Percentiles rank a stretch among this genome's conserved stretches.
Conservation (phyloP, 2,888 invertebrate genomes). For the Parasteatoda lunata region DNA sequence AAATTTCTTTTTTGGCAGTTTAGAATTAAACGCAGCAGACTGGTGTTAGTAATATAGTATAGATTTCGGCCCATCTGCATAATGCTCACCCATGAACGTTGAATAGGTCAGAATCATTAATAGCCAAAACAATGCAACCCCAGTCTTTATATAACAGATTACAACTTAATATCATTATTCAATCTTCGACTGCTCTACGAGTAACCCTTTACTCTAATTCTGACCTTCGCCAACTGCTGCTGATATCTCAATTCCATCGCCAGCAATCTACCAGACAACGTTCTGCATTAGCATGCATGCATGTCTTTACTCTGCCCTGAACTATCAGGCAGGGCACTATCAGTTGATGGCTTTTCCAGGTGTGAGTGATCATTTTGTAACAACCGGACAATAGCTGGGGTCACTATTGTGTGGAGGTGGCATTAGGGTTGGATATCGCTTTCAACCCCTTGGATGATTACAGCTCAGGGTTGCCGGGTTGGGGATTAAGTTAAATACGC, state of each 20-base stretch:
- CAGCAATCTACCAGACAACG: neutral
- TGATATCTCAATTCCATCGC: conserved; percentile 6
- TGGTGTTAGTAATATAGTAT: no score
- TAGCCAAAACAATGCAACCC: no score
- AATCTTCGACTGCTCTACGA: neutral
- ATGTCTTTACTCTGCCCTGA: conserved; percentile 15
- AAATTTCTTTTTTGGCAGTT: no score
- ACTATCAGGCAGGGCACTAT: conserved; percentile 25
- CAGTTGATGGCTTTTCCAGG: conserved; percentile 55
- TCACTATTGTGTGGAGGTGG: conserved; percentile 20
- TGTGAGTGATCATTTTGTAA: conserved; percentile 62
- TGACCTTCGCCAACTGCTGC: neutral
- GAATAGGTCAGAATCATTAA: no score
- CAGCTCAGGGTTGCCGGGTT: neutral
- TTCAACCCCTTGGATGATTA: conserved; percentile 26
- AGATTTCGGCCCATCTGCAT: no score
- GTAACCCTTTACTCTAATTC: no score
- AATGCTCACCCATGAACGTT: no score
- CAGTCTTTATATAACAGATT: no score
- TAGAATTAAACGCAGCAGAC: no score
- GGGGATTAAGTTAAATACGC: conserved; percentile 34
- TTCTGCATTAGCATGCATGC: conserved; percentile 28
- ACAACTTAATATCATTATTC: conserved; percentile 2
- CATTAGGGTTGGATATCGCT: conserved; percentile 34
- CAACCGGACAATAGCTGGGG: conserved; percentile 33